Percentiles rank a stretch among this genome's conserved stretches.
Conservation (phyloP, 64 coral and sea anemone genomes). For the Actinia tenebrosa region DNA sequence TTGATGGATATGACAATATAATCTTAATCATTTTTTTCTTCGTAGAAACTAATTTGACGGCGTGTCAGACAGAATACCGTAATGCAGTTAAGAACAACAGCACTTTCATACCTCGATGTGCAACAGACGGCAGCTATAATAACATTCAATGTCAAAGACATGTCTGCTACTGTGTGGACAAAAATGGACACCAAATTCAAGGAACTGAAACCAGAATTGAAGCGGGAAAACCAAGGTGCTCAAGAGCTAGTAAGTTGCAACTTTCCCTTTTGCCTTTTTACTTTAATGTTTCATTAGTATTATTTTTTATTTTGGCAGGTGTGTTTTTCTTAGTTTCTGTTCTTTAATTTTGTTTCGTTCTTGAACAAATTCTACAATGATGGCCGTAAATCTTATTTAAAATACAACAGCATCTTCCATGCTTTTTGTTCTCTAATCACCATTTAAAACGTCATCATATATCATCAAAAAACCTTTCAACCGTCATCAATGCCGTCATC, state of each 20-base stretch:
- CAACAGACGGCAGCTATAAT: constrained; percentile 56
- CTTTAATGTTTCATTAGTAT: background rate
- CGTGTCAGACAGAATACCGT: constrained; percentile 48
- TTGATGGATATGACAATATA: background rate
- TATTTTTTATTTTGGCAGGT: background rate
- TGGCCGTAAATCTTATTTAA: too few relatives aligned
- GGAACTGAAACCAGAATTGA: constrained; percentile 44
- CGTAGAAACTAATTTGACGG: constrained; percentile 25
- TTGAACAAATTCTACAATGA: background rate
- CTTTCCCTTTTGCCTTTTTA: background rate
- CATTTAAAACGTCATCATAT: too few relatives aligned
- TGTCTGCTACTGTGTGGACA: constrained; percentile 76
- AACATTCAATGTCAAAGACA: constrained; percentile 48
- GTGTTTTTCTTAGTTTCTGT: too few relatives aligned
- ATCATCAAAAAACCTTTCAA: too few relatives aligned
- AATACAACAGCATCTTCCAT: too few relatives aligned
- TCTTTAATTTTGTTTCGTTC: background rate
- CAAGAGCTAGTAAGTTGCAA: background rate
- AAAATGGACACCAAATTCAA: constrained; percentile 36
- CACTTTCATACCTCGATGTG: constrained; percentile 50
- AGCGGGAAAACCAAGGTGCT: constrained; percentile 64
- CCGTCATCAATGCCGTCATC: too few relatives aligned
- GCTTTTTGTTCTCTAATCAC: background rate
- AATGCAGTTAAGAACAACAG: background rate
- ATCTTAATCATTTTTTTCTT: background rate